These are phyloP conservation scores for Pseudeuparius sepicola DNA, from an alignment of 2,888 invertebrate species.

Conservation along the genomic window DNA sequence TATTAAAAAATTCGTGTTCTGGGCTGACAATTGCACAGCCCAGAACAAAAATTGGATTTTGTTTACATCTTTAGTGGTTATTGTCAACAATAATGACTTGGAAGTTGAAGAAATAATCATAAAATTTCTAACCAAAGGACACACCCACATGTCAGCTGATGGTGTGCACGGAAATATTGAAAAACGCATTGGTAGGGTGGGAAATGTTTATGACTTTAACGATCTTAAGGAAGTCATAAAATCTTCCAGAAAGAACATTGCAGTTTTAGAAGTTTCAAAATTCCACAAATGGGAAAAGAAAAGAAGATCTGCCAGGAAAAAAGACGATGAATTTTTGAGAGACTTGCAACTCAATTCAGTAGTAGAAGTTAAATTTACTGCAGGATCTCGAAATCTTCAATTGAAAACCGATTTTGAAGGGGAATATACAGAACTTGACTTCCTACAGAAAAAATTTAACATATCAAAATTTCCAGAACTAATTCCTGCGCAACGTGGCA, in stretches of 20 bases:
- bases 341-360: background rate
- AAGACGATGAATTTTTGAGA: background rate
- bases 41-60: constrained; percentile 14
- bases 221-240: constrained; percentile 2
- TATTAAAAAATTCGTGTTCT: constrained; percentile 16
- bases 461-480: no score
- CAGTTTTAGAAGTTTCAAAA: constrained; percentile 3
- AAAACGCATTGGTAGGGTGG: constrained; percentile 5
- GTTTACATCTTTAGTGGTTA: constrained; percentile 8
- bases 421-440: no score
- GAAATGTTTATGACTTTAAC: constrained; percentile 5
- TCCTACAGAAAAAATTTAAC: no score
- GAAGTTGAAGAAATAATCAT: background rate
- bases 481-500: no score
- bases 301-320: background rate
- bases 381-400: no score
- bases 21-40: no score
- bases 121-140: constrained; percentile 10
- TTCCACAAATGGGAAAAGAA: constrained; percentile 6
- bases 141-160: constrained; percentile 10
- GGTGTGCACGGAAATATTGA: constrained; percentile 10
- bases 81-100: background rate
- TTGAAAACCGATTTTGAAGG: no score
- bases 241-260: constrained; percentile 6
- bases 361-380: no score